These are phyloP conservation scores for Glossophaga mutica DNA, from an alignment of 2,797 vertebrate genomes.

Conservation along the genomic window DNA sequence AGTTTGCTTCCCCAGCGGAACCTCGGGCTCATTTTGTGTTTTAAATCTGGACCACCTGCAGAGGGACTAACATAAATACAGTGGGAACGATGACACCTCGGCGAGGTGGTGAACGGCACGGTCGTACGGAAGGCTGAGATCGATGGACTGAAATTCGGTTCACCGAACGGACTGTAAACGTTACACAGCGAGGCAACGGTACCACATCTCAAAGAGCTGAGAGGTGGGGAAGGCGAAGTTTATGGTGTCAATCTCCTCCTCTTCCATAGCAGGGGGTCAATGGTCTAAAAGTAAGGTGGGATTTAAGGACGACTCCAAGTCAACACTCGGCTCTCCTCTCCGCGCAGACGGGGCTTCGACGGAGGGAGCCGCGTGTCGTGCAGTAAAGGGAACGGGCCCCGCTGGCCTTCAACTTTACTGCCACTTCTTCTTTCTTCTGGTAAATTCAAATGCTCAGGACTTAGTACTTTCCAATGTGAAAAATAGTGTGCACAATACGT, in stretches of 20 bases:
- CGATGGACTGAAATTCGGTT: neutral
- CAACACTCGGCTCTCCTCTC: neutral
- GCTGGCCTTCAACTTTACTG: neutral
- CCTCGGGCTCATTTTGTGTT: neutral
- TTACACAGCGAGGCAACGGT: neutral
- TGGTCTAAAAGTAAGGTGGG: neutral
- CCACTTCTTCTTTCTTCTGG: neutral
- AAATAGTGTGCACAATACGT: neutral
- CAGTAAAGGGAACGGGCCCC: neutral
- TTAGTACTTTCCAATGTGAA: neutral
- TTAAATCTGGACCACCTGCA: neutral
- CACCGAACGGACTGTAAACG: neutral
- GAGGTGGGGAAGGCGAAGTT: neutral
- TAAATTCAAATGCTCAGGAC: neutral
- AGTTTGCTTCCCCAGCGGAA: neutral
- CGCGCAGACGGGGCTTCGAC: neutral
- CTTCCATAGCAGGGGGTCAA: neutral
- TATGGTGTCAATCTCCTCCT: neutral
- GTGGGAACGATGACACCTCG: accelerated
- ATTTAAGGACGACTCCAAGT: neutral
- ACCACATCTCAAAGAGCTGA: neutral
- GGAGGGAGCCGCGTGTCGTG: neutral
- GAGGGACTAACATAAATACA: neutral
- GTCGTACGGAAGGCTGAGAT: neutral
- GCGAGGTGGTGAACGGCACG: neutral